Base-by-base conservation (phyloP, 2,888 invertebrate genomes). In the Syritta pipiens region DNA sequence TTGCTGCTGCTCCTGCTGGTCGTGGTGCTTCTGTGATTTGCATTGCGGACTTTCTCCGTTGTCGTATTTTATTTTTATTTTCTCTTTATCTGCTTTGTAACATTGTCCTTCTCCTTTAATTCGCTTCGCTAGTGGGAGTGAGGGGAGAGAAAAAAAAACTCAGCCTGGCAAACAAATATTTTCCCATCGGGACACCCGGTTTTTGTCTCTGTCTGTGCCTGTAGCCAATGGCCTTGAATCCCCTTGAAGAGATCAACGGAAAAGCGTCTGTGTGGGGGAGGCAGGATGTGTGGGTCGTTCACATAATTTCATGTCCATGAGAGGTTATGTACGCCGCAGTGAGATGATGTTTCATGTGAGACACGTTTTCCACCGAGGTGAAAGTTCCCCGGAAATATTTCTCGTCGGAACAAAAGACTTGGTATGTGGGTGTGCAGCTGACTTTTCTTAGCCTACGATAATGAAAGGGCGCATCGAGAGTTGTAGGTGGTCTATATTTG, bases 41-140 rank as follows among this genome's bases (percentile, higher is more conserved):
- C 71, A 71, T 71, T 77, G 77, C 40, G 65, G 65, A 55, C 46
- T 77, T 77, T 77, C 49, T 59, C 32, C 20, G 22, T 30, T n/a
- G n/a, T n/a, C n/a, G n/a, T n/a, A n/a, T n/a, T n/a, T n/a, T n/a
- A n/a, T n/a, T n/a, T 19, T 44, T 14, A 1, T 6, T 9, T 17
- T 40, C 7, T 4, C 6, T 46, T 19, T 59, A 9, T 22, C 24
- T 49, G 22, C 42, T 20, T 35, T 49, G 1, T 37, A 4, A 32
- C 26, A 32, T 51, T 55, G 60, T 35, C 35, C 32, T 22, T 9
- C n/a, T n/a, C n/a, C 51, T 46, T 67, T 46, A n/a, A n/a, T 35
- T 20, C 28, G 35, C 12, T 51, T 59, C 17, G 32, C 20, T 32
- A 49, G 22, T 63, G 26, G n/a, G n/a, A n/a, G n/a, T n/a, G n/a